Conservation (phyloP, 1,140 invertebrate genomes). For the Reticulitermes speratus region DNA sequence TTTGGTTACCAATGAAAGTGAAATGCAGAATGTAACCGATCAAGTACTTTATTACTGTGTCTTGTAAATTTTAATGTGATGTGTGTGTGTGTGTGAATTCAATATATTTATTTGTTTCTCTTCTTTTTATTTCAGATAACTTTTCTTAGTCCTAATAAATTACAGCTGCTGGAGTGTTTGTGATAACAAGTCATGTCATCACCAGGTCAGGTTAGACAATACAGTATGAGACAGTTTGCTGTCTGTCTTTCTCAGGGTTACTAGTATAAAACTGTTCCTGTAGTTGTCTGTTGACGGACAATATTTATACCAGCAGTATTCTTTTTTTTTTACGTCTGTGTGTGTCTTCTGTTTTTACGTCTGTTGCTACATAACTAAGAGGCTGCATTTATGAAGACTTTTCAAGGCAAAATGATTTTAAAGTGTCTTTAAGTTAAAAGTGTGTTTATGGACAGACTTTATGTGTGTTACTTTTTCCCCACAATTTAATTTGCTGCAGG, state of each 20-base stretch:
- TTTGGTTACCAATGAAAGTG: too few relatives aligned
- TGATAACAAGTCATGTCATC: not conserved
- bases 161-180: not conserved
- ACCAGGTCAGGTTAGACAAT: slow-evolving; percentile 8
- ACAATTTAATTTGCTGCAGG: not conserved
- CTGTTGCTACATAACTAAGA: not conserved
- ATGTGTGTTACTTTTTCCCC: not conserved
- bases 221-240: not conserved
- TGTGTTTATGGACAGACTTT: not conserved
- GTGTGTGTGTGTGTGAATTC: not conserved
- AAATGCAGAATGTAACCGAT: too few relatives aligned
- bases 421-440: not conserved
- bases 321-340: not conserved
- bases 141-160: not conserved
- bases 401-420: not conserved
- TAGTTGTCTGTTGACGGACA: not conserved
- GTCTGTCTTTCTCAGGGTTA: not conserved
- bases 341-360: not conserved
- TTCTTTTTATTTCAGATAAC: not conserved
- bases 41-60: too few relatives aligned
- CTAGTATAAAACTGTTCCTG: not conserved
- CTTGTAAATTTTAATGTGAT: too few relatives aligned
- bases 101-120: not conserved
- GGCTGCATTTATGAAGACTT: not conserved
- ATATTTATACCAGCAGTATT: not conserved